These are phyloP conservation scores for Plotosus lineatus DNA, from an alignment of 2,113 vertebrate species.

Conservation along the genomic window DNA sequence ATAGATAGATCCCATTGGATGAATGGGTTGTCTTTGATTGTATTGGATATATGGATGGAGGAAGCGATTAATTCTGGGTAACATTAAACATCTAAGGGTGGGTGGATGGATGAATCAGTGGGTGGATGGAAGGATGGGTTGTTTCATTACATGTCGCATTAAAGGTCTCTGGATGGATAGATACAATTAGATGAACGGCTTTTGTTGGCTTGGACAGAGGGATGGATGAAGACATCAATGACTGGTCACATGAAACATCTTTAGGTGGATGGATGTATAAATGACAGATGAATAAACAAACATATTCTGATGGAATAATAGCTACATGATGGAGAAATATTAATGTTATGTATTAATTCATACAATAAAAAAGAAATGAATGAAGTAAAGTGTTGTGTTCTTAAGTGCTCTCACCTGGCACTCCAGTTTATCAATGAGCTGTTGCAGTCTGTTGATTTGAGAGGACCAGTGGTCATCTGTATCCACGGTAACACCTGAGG, in stretches of 20 bases:
- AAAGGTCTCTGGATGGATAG: neutral
- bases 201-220: too few relatives aligned
- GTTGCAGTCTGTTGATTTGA: slow-evolving; percentile 89
- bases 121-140: neutral
- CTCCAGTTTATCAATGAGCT: slow-evolving; percentile 91
- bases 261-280: too few relatives aligned
- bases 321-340: neutral
- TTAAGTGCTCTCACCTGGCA: slow-evolving; percentile 76
- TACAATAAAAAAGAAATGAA: neutral
- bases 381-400: neutral
- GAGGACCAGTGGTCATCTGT: slow-evolving; percentile 85
- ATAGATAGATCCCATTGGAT: neutral
- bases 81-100: too few relatives aligned
- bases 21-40: neutral
- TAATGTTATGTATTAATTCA: neutral
- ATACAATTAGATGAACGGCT: neutral
- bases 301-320: neutral
- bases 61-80: too few relatives aligned
- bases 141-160: too few relatives aligned
- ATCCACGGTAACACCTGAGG: slow-evolving; percentile 75
- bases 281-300: neutral
- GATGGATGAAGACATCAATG: too few relatives aligned
- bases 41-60: neutral
- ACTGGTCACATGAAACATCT: neutral
- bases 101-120: neutral